Evolutionary conservation across 2,797 vertebrate genomes (phyloP).

Genomic region (Menidia menidia): DNA sequence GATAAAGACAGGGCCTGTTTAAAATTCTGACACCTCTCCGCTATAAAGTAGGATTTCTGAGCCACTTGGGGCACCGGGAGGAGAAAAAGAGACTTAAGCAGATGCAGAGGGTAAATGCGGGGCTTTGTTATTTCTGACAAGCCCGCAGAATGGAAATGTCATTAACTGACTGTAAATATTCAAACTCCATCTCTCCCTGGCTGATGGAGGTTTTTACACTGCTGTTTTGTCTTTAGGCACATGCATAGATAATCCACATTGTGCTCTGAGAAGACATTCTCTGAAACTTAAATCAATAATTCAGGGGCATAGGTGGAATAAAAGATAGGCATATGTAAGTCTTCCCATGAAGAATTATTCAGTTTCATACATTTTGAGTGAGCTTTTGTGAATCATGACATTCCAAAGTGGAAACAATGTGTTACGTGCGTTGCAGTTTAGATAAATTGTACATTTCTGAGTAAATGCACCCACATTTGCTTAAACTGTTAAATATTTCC

Average conservation of each 20-base stretch:
- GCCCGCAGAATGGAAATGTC: slow-evolving; percentile 84
- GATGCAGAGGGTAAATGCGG: slow-evolving; percentile 83
- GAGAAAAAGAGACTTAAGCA: slow-evolving; percentile 84
- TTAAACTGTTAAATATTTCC: slow-evolving; percentile 37
- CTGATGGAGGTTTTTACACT: slow-evolving; percentile 71
- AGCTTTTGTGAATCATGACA: slow-evolving; percentile 58
- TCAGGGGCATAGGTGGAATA: slow-evolving; percentile 64
- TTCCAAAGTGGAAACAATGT: slow-evolving; percentile 54
- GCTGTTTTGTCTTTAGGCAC: slow-evolving; percentile 81
- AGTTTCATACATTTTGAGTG: slow-evolving; percentile 61
- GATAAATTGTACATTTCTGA: slow-evolving; percentile 38
- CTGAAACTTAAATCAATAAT: slow-evolving; percentile 75
- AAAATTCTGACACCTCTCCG: slow-evolving; percentile 85
- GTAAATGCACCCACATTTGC: slow-evolving; percentile 26
- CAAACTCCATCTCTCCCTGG: slow-evolving; percentile 74
- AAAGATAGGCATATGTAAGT: slow-evolving; percentile 44
- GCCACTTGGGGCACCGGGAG: slow-evolving; percentile 81
- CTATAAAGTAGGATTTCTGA: slow-evolving; percentile 85
- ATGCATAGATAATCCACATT: slow-evolving; percentile 71
- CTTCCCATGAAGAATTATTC: slow-evolving; percentile 65
- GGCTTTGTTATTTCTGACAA: slow-evolving; percentile 85
- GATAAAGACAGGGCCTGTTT: slow-evolving; percentile 82
- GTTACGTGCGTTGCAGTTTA: slow-evolving; percentile 36
- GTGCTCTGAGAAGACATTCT: slow-evolving; percentile 55
- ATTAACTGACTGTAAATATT: slow-evolving; percentile 84